Conservation (phyloP, 1,140 invertebrate species). For the Chrysomallon squamiferum region DNA sequence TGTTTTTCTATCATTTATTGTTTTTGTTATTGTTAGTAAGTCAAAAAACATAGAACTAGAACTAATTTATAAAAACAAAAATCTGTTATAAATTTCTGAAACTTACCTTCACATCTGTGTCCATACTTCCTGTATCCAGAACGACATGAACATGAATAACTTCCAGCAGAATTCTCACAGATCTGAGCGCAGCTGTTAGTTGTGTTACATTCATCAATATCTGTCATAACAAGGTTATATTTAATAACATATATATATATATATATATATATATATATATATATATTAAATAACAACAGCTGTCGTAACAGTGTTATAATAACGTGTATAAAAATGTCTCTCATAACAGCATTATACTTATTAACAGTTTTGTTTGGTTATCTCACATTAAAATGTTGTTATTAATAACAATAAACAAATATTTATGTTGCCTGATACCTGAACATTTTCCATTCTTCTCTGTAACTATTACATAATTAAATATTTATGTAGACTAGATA, state of each 20-base stretch:
- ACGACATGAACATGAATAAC: conserved; percentile 22
- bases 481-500: background rate
- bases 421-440: background rate
- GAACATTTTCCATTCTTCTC: background rate
- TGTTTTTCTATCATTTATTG: no score
- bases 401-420: background rate
- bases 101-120: conserved; percentile 15
- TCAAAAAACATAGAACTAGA: no score
- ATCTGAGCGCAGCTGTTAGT: conserved; percentile 2
- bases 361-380: background rate
- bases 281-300: background rate
- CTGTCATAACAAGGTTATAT: background rate
- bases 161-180: conserved; percentile 29
- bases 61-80: no score
- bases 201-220: conserved; percentile 13
- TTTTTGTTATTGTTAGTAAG: no score
- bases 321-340: background rate
- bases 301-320: background rate
- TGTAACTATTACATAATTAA: background rate
- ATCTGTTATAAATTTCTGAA: no score
- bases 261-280: background rate
- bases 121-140: conserved; percentile 15
- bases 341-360: background rate
- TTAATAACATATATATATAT: background rate
- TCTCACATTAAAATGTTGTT: background rate